Conservation (phyloP, 2,888 invertebrate species). For the Hoplodrina ambigua region DNA sequence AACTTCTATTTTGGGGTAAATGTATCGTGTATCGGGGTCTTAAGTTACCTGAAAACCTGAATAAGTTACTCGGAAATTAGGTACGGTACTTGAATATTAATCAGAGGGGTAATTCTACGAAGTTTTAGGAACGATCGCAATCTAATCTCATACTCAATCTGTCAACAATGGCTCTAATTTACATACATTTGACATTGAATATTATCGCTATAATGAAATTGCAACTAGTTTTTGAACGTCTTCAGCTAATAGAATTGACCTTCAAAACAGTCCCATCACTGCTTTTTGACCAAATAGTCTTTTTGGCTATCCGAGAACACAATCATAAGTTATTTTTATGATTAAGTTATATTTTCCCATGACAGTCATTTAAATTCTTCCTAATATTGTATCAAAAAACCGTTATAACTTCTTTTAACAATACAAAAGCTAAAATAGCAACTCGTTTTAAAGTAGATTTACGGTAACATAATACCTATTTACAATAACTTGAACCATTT, state of each 20-base stretch:
- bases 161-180: too few species aligned
- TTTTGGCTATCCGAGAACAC: background rate
- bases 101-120: too few species aligned
- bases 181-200: too few species aligned
- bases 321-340: background rate
- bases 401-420: constrained; percentile 5
- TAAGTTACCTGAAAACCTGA: background rate
- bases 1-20: background rate
- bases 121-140: too few species aligned
- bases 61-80: background rate
- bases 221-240: too few species aligned
- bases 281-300: too few species aligned
- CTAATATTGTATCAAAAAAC: constrained; percentile 22
- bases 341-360: background rate
- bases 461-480: constrained; percentile 11
- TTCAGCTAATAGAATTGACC: too few species aligned
- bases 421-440: constrained; percentile 27
- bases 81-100: too few species aligned
- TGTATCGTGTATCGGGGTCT: background rate
- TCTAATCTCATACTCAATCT: too few species aligned
- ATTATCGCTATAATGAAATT: too few species aligned
- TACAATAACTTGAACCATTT: constrained; percentile 45
- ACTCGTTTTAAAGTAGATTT: constrained; percentile 29
- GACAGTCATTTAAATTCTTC: background rate
- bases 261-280: background rate